Base-by-base conservation (phyloP, 2,797 vertebrate species). In the Arctocebus calabarensis region DNA sequence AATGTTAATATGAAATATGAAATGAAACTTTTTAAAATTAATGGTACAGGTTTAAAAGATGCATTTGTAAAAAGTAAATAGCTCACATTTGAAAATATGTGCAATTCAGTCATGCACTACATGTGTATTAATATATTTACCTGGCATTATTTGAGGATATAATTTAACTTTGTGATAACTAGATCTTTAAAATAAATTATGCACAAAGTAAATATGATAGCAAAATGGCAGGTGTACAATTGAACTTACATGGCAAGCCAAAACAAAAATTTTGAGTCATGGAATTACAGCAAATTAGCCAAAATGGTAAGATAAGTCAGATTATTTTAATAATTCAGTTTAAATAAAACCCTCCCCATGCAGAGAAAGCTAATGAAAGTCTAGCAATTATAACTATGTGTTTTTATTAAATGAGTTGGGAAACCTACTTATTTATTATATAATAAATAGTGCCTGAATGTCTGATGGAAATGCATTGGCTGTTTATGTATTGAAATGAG, bases 211-310 rank as follows among this genome's bases (percentile, higher is more conserved):
- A 96, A 97, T 97, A 87, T 86, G 96, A 95, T 98, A 96, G 96
- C 97, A 98, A 98, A 98, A 98, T 79, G 97, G 96, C 97, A 96
- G 94, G 96, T 98, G 95, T 97, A 98, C 95, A 97, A 22, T 95
- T 97, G 77, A 98, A 98, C 98, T 98, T 98, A 98, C 98, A 98
- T 17, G 88, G 96, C 97, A 98, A 98, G 97, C 90, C 2, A 0
- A 98, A 96, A 43, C 43, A 97, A 97, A 98, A 97, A 97, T 85
- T 95, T 94, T 96, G 97, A 94, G 61, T 78, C 92, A 97, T 97
- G 96, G 97, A 97, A 98, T 91, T 23, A n/a, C 66, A 97, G 90
- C 94, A 98, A 97, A 92, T 95, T 70, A 43, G 64, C 90, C 7
- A 34, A 90, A 95, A 92, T 85, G 91, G 97, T 95, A 93, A 94